Conservation (phyloP, 2,888 invertebrate species). For the Conomelus anceps region DNA sequence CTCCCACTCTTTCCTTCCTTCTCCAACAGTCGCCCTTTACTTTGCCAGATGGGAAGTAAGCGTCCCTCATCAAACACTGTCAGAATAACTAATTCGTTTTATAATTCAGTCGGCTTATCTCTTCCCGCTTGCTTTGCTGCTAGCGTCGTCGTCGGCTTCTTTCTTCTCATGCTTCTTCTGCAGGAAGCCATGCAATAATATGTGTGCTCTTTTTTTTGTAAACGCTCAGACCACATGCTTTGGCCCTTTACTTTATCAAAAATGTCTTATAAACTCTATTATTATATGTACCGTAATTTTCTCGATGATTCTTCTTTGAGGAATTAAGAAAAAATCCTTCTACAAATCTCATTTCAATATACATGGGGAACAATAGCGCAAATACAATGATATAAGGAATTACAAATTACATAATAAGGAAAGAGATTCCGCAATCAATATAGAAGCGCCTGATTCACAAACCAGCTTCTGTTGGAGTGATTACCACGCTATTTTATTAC, state of each 20-base stretch:
- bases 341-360: too few relatives aligned
- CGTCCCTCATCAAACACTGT: slow-evolving; percentile 2
- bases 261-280: too few relatives aligned
- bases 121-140: neutral
- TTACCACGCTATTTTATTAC: too few relatives aligned
- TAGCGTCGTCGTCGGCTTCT: neutral
- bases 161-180: neutral
- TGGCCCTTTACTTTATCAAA: neutral
- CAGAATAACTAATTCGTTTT: slow-evolving; percentile 6
- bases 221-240: neutral
- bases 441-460: too few relatives aligned
- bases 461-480: too few relatives aligned
- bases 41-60: neutral
- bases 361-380: too few relatives aligned
- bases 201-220: neutral
- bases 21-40: neutral
- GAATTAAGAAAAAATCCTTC: too few relatives aligned
- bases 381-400: too few relatives aligned
- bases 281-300: too few relatives aligned
- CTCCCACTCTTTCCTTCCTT: neutral
- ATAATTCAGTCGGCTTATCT: slow-evolving; percentile 4
- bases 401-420: too few relatives aligned
- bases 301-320: too few relatives aligned
- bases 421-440: too few relatives aligned
- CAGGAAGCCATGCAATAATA: neutral